Evolutionary conservation across 2,113 vertebrate genomes (phyloP).

Genomic region (Lamprologus callipterus): DNA sequence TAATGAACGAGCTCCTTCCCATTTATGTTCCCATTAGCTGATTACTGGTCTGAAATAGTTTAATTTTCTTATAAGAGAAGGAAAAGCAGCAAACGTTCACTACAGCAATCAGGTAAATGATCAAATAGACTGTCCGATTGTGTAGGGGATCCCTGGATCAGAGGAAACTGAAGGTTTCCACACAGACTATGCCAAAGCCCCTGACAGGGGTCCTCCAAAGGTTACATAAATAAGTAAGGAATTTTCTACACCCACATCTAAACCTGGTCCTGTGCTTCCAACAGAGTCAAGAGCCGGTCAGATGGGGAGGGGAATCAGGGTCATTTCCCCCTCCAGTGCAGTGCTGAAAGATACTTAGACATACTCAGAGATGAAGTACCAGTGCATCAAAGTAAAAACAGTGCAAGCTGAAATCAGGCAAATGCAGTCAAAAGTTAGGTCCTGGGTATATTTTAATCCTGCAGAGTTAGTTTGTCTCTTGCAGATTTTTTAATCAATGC

Average conservation of each 20-base stretch:
- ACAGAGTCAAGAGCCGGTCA: neutral
- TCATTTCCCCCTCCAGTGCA: neutral
- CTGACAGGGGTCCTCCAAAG: slow-evolving; percentile 16
- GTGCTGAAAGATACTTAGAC: neutral
- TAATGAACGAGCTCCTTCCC: neutral
- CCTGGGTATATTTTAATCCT: neutral
- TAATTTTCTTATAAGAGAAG: neutral
- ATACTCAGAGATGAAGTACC: neutral
- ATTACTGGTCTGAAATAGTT: neutral
- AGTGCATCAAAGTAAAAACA: neutral
- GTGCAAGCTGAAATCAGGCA: neutral
- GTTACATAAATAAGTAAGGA: slow-evolving; percentile 66
- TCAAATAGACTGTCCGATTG: neutral
- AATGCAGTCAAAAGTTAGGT: neutral
- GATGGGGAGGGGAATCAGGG: neutral
- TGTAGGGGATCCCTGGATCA: neutral
- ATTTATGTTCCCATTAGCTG: neutral
- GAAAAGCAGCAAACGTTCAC: neutral
- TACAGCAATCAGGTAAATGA: neutral
- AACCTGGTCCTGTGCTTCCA: slow-evolving; percentile 15
- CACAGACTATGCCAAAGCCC: neutral
- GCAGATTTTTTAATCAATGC: accelerated
- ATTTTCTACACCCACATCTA: slow-evolving; percentile 59
- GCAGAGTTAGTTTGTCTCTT: neutral
- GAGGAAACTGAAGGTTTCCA: slow-evolving; percentile 38